These are phyloP conservation scores for Athetis lepigone DNA, from an alignment of 2,888 invertebrate species.

Conservation along the genomic window DNA sequence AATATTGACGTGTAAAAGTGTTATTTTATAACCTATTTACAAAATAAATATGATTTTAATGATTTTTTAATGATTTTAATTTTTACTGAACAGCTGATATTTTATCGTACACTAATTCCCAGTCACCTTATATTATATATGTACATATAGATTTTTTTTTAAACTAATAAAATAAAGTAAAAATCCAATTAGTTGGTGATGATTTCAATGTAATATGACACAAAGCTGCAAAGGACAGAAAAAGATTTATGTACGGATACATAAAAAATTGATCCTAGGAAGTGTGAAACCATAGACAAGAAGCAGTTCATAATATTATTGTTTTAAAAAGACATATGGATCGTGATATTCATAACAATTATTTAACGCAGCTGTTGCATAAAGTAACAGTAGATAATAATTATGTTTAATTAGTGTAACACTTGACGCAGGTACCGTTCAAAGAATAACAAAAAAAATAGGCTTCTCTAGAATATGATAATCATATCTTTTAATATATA, in stretches of 20 bases:
- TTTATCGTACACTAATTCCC: too few species aligned
- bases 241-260: not conserved
- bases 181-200: too few species aligned
- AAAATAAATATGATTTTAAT: too few species aligned
- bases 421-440: conserved; percentile 41
- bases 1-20: too few species aligned
- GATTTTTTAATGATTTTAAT: too few species aligned
- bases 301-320: conserved; percentile 10
- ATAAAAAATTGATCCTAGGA: not conserved
- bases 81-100: too few species aligned
- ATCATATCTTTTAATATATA: not conserved
- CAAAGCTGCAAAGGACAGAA: not conserved
- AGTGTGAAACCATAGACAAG: not conserved
- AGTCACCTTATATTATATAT: too few species aligned
- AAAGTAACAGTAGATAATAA: conserved; percentile 47
- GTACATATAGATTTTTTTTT: too few species aligned
- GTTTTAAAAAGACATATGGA: conserved; percentile 25
- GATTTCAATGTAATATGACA: not conserved
- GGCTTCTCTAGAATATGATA: conserved; percentile 2
- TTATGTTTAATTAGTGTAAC: conserved; percentile 32
- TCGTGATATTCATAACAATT: conserved; percentile 33
- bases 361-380: conserved; percentile 40
- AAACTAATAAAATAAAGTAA: too few species aligned
- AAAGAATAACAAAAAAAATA: conserved; percentile 34
- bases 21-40: too few species aligned